Evolutionary conservation across 2,888 invertebrate genomes (phyloP).

Genomic region (Thera britannica): DNA sequence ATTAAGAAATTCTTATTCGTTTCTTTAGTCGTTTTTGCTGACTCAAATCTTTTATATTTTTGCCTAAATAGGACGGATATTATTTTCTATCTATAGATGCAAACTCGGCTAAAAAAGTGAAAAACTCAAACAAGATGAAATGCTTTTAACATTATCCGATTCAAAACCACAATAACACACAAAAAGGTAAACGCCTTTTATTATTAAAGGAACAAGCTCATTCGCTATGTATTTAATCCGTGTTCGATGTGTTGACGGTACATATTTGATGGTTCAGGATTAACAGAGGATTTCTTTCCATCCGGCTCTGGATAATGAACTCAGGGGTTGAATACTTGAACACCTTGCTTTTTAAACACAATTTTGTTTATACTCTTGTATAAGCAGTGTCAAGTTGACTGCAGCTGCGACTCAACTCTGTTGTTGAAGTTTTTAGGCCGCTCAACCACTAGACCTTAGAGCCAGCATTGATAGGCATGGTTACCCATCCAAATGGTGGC

Average conservation of each 20-base stretch:
- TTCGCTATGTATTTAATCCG: constrained; percentile 26
- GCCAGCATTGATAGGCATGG: too few species aligned
- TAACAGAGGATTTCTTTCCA: constrained; percentile 21
- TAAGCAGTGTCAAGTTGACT: too few species aligned
- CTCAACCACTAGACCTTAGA: too few species aligned
- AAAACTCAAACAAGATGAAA: neutral
- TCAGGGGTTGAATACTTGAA: constrained; percentile 9
- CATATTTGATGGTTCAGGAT: constrained; percentile 22
- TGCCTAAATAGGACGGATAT: too few species aligned
- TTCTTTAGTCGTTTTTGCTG: too few species aligned
- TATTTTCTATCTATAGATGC: too few species aligned
- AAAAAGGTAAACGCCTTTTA: constrained; percentile 20
- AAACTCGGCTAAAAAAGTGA: too few species aligned
- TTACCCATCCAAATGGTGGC: too few species aligned
- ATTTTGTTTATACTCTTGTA: neutral
- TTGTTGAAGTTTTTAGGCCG: too few species aligned
- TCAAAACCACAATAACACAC: constrained; percentile 1
- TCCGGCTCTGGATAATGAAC: constrained; percentile 4
- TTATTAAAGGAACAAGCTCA: constrained; percentile 21
- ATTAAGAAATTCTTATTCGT: too few species aligned
- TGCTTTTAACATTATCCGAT: neutral
- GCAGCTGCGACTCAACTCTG: too few species aligned
- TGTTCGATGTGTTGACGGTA: constrained; percentile 18
- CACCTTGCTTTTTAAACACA: constrained; percentile 1
- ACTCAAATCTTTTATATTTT: too few species aligned